These are phyloP conservation scores for Mimas tiliae DNA, from an alignment of 2,888 invertebrate species.

Conservation along the genomic window DNA sequence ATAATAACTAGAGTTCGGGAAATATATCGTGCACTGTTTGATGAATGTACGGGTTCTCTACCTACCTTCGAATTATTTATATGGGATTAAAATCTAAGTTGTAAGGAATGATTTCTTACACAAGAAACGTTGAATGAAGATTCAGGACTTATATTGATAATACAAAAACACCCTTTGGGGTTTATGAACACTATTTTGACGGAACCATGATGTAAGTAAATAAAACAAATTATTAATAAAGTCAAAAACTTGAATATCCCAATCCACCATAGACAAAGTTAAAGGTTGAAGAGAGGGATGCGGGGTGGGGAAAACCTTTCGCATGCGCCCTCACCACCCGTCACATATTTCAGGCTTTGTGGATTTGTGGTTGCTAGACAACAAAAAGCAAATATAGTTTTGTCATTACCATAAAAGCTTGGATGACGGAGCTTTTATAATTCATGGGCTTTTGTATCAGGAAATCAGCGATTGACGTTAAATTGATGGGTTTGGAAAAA, in stretches of 20 bases:
- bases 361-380: constrained; percentile 6
- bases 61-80: too few species aligned
- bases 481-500: constrained; percentile 12
- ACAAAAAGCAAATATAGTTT: constrained; percentile 17
- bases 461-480: constrained; percentile 20
- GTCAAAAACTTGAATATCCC: neutral
- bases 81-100: too few species aligned
- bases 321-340: neutral
- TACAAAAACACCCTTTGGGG: too few species aligned
- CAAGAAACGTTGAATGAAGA: too few species aligned
- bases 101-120: too few species aligned
- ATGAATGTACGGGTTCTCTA: too few species aligned
- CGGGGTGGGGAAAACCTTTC: neutral
- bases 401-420: constrained; percentile 26
- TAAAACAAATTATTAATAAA: neutral
- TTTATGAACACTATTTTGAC: neutral
- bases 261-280: neutral
- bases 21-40: too few species aligned
- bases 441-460: constrained; percentile 19
- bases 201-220: neutral
- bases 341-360: neutral
- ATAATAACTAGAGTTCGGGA: too few species aligned
- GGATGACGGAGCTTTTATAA: constrained; percentile 25
- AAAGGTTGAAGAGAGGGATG: neutral
- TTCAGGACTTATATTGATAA: too few species aligned